Conservation (phyloP, 2,113 vertebrate genomes). For the Percina caprodes region DNA sequence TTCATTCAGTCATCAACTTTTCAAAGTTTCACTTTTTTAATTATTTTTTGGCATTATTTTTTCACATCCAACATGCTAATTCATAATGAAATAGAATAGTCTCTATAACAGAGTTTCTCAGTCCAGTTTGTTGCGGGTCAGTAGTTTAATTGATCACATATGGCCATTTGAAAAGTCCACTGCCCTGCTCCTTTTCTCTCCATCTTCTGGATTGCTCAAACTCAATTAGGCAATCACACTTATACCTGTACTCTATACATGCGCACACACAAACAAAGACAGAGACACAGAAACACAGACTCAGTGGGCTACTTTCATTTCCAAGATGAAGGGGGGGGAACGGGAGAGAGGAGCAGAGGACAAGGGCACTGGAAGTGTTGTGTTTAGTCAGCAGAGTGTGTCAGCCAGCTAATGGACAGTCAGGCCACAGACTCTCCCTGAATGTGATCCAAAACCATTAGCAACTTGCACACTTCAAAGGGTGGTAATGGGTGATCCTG, state of each 20-base stretch:
- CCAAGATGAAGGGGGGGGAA: slow-evolving; percentile 14
- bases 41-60: neutral
- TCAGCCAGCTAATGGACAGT: slow-evolving; percentile 72
- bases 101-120: neutral
- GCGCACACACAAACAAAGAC: neutral
- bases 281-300: neutral
- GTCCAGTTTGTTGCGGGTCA: neutral
- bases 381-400: slow-evolving; percentile 76
- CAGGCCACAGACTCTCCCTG: slow-evolving; percentile 54
- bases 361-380: slow-evolving; percentile 62
- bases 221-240: neutral
- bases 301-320: slow-evolving; percentile 37
- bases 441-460: slow-evolving; percentile 73
- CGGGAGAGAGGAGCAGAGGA: slow-evolving; percentile 40
- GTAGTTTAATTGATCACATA: neutral
- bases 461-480: slow-evolving; percentile 68
- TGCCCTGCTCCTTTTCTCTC: neutral
- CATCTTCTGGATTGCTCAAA: neutral
- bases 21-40: neutral
- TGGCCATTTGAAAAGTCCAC: too few relatives aligned
- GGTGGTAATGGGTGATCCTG: slow-evolving; percentile 71
- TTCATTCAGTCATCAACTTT: neutral
- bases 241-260: neutral
- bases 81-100: neutral
- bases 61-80: neutral